These are phyloP conservation scores for Eupleurogrammus muticus DNA, from an alignment of 2,797 vertebrate genomes.

Conservation along the genomic window DNA sequence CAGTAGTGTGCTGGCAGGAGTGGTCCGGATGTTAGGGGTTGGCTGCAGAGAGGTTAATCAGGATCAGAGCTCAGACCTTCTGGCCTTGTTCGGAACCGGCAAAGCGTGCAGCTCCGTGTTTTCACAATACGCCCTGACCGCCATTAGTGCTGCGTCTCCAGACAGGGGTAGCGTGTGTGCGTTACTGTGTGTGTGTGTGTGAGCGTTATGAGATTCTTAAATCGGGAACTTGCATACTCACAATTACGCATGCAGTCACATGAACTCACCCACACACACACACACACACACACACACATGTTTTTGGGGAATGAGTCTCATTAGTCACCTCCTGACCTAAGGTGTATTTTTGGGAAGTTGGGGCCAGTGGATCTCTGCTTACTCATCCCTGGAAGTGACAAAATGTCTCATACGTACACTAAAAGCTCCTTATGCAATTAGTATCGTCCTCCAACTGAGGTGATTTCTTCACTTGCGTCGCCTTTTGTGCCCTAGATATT, in stretches of 20 bases:
- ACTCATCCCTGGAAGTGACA: constrained; percentile 61
- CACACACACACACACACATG: constrained; percentile 26
- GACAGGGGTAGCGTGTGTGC: constrained; percentile 40
- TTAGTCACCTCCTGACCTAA: constrained; percentile 58
- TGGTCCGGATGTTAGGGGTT: constrained; percentile 60
- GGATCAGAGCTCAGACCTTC: constrained; percentile 62
- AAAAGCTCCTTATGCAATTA: constrained; percentile 20
- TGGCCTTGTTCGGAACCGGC: constrained; percentile 70
- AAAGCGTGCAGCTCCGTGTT: constrained; percentile 73
- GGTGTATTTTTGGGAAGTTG: constrained; percentile 59
- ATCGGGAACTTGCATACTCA: constrained; percentile 38
- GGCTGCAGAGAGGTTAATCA: constrained; percentile 65
- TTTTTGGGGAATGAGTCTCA: constrained; percentile 26
- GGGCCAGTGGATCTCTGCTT: constrained; percentile 28
- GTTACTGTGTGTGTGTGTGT: constrained; percentile 5
- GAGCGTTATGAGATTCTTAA: constrained; percentile 36
- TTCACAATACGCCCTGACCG: constrained; percentile 64
- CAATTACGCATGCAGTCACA: no score
- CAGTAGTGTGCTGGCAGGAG: constrained; percentile 43
- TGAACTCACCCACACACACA: constrained; percentile 7
- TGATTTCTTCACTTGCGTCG: constrained; percentile 1
- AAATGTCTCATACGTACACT: constrained; percentile 24
- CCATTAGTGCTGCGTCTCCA: constrained; percentile 70
- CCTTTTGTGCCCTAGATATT: neutral
- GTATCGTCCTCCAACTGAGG: constrained; percentile 37